Evolutionary conservation across 2,888 invertebrate species (phyloP).

Genomic region (Sminthurinus aureus): DNA sequence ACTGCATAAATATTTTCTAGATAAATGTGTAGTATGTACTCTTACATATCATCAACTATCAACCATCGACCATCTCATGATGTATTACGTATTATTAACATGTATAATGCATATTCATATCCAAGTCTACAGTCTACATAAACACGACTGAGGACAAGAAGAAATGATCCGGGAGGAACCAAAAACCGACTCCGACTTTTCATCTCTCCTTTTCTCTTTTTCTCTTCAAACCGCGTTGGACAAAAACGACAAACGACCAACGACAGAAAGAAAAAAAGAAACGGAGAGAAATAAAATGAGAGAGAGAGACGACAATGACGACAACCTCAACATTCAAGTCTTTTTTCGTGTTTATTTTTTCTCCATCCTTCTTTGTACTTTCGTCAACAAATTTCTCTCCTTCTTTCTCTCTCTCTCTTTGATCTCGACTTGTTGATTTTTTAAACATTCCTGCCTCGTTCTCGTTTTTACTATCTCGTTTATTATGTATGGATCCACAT

Average conservation of each 20-base stretch:
- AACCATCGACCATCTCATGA: too few species aligned
- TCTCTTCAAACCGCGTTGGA: constrained; percentile 16
- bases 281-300: neutral
- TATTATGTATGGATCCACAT: neutral
- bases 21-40: neutral
- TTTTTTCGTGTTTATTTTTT: constrained; percentile 31
- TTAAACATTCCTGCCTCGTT: constrained; percentile 11
- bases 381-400: constrained; percentile 26
- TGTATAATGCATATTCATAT: neutral
- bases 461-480: neutral
- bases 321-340: constrained; percentile 33
- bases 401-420: neutral
- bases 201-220: constrained; percentile 27
- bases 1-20: neutral
- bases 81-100: too few species aligned
- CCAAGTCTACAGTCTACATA: neutral
- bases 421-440: neutral
- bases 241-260: constrained; percentile 8
- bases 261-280: neutral
- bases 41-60: neutral
- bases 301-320: constrained; percentile 17
- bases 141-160: neutral
- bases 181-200: constrained; percentile 25
- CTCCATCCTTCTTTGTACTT: constrained; percentile 18
- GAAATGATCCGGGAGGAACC: constrained; percentile 14